Base-by-base conservation (phyloP, 2,888 invertebrate species). In the Trissolcus brochymenae region DNA sequence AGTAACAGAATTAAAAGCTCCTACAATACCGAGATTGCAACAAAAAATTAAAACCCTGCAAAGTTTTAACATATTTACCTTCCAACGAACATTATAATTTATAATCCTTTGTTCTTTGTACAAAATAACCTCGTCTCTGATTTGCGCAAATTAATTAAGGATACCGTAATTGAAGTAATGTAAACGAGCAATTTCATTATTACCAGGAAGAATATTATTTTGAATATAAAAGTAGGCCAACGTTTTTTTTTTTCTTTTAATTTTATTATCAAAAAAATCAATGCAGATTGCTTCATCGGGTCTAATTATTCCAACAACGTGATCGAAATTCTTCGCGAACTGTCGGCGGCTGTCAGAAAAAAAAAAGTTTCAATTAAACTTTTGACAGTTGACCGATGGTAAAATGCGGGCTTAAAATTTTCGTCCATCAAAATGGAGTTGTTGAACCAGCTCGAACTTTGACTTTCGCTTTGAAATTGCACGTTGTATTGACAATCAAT, bases 141-240 rank as follows among this genome's bases (percentile, higher is more conserved):
- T 74, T 62, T 40, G 19, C 61, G 16, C 19, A 49, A 61, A 62
- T 56, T 67, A 71, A 74, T 74, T 74, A 67, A 61, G 55, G 35
- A 61, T 61, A 67, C 67, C 67, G 67, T 61, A 74, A 56, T 74
- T 74, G 61, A 67, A 66, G 19, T 16, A 41, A 73, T 62, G 73
- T 66, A 62, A 74, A 74, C 56, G 43, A 67, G 73, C 54, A 66
- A 74, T 74, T 53, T 62, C 55, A 66, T 74, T 61, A 73, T 67
- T 46, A 54, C 41, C 53, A 4, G 19, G 14, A 43, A 43, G 46
- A 65, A 49, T 49, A 50, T 73, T 66, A 66, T 61, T 56, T 29
- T 51, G 19, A 60, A 73, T 66, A 35, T 35, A 1, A 35, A 35
- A 35, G 25, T 43, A 56, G 60, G 55, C 59, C 64, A 72, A 64